Percentiles rank a stretch among this genome's conserved stretches.
Evolutionary conservation across 2,888 invertebrate genomes (phyloP).

Genomic region (Sarcophaga carnaria): DNA sequence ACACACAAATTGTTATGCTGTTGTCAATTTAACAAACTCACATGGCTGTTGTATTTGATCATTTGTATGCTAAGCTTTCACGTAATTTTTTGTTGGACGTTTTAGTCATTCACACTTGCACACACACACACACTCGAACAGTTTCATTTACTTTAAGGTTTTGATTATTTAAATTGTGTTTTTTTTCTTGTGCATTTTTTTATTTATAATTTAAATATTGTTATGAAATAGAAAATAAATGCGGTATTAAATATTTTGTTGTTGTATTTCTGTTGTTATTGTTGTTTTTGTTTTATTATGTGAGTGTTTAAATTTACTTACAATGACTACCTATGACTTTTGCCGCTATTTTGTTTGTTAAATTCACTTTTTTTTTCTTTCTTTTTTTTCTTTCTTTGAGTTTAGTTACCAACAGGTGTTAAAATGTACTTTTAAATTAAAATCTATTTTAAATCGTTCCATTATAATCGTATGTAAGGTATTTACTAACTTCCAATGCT

Average conservation of each 20-base stretch:
- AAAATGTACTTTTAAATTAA: slow-evolving; percentile 21
- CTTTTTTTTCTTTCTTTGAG: slow-evolving; percentile 25
- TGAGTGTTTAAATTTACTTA: slow-evolving; percentile 23
- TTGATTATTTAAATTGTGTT: slow-evolving; percentile 54
- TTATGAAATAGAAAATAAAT: slow-evolving; percentile 69
- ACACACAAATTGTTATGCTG: neutral
- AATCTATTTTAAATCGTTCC: neutral
- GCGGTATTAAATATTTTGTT: slow-evolving; percentile 32
- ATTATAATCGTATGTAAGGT: neutral
- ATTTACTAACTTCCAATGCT: neutral
- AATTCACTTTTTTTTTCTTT: slow-evolving; percentile 12
- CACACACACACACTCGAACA: neutral
- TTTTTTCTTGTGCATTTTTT: slow-evolving; percentile 24
- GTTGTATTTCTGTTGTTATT: slow-evolving; percentile 9
- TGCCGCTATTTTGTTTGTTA: neutral
- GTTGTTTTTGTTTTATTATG: slow-evolving; percentile 29
- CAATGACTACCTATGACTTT: slow-evolving; percentile 7
- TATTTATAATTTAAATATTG: slow-evolving; percentile 57
- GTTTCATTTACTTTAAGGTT: slow-evolving; percentile 56
- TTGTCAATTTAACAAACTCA: neutral
- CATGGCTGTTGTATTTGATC: neutral
- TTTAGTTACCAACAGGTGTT: slow-evolving; percentile 14
- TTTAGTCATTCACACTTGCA: slow-evolving; percentile 26
- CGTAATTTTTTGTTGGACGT: slow-evolving; percentile 73
- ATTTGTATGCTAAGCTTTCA: slow-evolving; percentile 73